Conservation (phyloP, 2,797 vertebrate species). For the Balearica regulorum region DNA sequence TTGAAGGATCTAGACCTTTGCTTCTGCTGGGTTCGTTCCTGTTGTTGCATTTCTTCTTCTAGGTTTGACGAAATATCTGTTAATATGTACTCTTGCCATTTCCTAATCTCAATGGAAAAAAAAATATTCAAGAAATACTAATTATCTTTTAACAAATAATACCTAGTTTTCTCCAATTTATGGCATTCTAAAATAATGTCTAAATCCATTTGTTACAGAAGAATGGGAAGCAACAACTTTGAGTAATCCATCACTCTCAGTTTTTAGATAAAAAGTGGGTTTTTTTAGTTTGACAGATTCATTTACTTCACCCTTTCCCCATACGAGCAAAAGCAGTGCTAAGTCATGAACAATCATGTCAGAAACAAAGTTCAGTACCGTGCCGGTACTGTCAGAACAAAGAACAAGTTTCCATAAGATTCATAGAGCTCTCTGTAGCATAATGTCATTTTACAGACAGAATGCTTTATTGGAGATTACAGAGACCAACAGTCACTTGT, state of each 20-base stretch:
- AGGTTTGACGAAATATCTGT: neutral
- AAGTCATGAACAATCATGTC: fast-evolving
- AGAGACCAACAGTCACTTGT: neutral
- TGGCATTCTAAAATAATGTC: neutral
- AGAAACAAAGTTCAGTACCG: neutral
- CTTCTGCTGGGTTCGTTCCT: neutral
- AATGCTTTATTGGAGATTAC: neutral
- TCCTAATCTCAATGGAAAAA: neutral
- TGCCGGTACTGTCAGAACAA: neutral
- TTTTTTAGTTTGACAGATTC: neutral
- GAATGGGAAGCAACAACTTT: neutral
- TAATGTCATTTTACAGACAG: neutral
- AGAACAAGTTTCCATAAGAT: neutral
- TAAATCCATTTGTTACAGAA: neutral
- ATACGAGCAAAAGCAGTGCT: neutral
- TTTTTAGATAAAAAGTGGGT: neutral
- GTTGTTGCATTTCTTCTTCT: neutral
- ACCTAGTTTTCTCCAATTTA: neutral
- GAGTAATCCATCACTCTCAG: neutral
- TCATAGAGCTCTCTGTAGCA: neutral
- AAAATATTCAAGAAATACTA: neutral
- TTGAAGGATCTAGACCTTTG: neutral
- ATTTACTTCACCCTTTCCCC: neutral
- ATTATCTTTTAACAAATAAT: neutral
- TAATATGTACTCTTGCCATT: neutral